These are phyloP conservation scores for Neoniphon sammara DNA, from an alignment of 2,797 vertebrate species.

Conservation along the genomic window DNA sequence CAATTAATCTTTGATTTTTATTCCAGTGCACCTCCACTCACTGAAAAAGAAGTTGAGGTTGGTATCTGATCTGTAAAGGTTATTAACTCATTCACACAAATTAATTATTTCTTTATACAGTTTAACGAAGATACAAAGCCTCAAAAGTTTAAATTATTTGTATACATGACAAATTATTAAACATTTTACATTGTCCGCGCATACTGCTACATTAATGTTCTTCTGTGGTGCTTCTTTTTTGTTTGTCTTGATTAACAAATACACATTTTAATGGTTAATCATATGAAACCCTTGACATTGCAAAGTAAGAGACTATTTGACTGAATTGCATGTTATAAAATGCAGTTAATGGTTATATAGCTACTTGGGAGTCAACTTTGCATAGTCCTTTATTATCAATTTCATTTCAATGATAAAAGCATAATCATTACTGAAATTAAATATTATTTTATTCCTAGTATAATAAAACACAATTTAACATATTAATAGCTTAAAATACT, in stretches of 20 bases:
- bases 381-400: no score
- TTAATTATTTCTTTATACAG: not conserved
- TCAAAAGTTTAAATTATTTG: not conserved
- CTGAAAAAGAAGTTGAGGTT: constrained; percentile 98
- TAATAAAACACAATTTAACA: not conserved
- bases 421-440: not conserved
- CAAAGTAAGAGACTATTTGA: no score
- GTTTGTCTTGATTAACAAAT: not conserved
- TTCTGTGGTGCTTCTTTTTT: not conserved
- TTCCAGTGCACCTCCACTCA: constrained; percentile 92
- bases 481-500: no score
- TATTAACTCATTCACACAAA: not conserved
- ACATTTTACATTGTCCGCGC: not conserved
- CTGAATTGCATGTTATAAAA: no score
- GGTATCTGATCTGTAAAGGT: constrained; percentile 63
- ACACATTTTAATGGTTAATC: not conserved
- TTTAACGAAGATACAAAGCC: not conserved
- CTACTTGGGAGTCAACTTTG: no score
- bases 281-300: not conserved
- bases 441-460: not conserved
- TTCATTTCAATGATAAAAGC: no score
- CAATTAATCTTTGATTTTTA: constrained; percentile 46
- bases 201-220: not conserved
- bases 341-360: no score
- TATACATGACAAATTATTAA: not conserved